These are phyloP conservation scores for Motacilla alba DNA, from an alignment of 2,113 vertebrate genomes.

Conservation along the genomic window DNA sequence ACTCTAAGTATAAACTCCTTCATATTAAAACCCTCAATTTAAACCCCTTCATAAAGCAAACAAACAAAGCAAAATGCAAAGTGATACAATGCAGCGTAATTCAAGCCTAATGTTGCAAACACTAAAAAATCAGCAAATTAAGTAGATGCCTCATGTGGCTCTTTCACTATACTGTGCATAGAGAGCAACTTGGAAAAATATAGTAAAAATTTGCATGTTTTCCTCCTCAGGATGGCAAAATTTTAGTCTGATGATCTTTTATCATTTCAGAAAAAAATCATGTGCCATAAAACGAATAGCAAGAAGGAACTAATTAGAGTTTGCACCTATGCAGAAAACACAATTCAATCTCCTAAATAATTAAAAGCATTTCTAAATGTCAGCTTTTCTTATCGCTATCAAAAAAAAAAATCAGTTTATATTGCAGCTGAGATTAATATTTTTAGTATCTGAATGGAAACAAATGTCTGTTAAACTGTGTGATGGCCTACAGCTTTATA, in stretches of 20 bases:
- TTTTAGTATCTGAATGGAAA: constrained; percentile 40
- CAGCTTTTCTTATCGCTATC: background rate
- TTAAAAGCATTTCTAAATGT: background rate
- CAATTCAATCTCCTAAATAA: background rate
- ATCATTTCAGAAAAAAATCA: background rate
- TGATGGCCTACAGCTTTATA: constrained; percentile 37
- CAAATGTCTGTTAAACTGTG: background rate
- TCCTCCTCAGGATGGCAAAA: background rate
- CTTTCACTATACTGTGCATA: background rate
- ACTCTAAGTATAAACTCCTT: background rate
- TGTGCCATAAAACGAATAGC: background rate
- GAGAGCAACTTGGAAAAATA: background rate
- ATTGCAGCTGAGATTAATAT: constrained; percentile 19
- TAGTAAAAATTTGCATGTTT: background rate
- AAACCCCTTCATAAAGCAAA: background rate
- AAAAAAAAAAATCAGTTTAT: background rate
- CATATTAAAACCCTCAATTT: background rate
- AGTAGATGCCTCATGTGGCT: background rate
- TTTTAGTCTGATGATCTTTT: background rate
- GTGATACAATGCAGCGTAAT: background rate
- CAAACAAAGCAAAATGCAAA: background rate
- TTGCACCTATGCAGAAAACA: background rate
- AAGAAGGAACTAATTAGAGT: background rate
- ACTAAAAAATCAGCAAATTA: background rate
- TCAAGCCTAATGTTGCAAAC: background rate